Base-by-base conservation (phyloP, 1,140 invertebrate species). In the Diploscapter pachys region DNA sequence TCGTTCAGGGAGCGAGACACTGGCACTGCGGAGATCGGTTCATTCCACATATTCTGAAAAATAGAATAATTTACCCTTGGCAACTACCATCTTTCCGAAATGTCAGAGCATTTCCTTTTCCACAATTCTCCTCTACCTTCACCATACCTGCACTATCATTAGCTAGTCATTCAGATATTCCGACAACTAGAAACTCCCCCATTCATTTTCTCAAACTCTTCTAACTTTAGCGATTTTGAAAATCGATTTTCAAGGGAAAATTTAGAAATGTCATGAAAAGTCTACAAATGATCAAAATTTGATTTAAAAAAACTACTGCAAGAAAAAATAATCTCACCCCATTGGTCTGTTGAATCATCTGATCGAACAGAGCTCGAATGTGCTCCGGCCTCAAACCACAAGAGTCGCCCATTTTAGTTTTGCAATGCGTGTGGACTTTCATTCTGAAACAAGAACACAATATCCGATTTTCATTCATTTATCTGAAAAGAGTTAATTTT, bases 331-430 rank as follows among this genome's bases (percentile, higher is more conserved):
- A 59, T 31, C 56, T 68, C 13, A 74, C 73, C 64, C 54, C 64
- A 69, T 74, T 74, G 64, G 68, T 64, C 31, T 71, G 65, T 61
- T 71, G 63, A 52, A 78, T 55, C 5, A 78, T 61, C 56, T 71
- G 56, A 51, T 78, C 75, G 69, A 78, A 71, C 6, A 76, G 56
- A 31, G 67, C 31, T 50, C 74, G 53, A 11, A 78, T 59, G 65
- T 78, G 77, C 51, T 78, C 77, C 31, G 73, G 73, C 9, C 73
- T 78, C 62, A 78, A 62, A 50, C 77, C 77, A 63, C 77, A 78
- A 4, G 77, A 66, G n/a, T 78, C 70, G 9, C 77, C 77, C 53
- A 77, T 55, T 5, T 71, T 61, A 11, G 55, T 11, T 63, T 78
- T 78, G 70, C 77, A 78, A 50, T 78, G 73, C 2, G 67, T 78